These are phyloP conservation scores for Struthidea cinerea DNA, from an alignment of 2,113 vertebrate species.

Conservation along the genomic window DNA sequence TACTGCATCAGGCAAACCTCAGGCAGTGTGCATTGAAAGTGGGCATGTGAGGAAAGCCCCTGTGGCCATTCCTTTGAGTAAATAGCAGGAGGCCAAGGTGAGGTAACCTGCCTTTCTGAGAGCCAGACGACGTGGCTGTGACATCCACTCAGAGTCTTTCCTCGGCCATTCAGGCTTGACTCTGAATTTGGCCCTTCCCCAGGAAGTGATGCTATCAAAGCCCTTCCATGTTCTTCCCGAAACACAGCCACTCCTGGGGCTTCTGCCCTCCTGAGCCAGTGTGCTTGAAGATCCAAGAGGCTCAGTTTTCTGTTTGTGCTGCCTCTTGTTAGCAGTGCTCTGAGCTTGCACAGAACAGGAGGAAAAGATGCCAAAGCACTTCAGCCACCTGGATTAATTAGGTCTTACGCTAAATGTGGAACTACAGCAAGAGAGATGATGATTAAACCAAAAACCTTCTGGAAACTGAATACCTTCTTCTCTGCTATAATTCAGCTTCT, in stretches of 20 bases:
- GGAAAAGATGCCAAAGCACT: neutral
- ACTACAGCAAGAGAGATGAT: neutral
- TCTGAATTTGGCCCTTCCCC: neutral
- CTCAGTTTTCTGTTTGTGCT: neutral
- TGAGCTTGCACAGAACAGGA: neutral
- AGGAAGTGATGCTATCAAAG: neutral
- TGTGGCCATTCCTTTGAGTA: neutral
- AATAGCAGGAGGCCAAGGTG: neutral
- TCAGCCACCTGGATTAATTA: constrained; percentile 33
- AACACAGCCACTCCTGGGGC: neutral
- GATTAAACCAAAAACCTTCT: constrained; percentile 11
- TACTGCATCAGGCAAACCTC: neutral
- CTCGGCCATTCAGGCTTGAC: neutral
- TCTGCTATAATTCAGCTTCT: neutral
- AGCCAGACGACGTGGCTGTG: accelerated
- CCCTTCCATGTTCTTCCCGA: neutral
- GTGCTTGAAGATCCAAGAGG: neutral
- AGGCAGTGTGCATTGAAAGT: neutral
- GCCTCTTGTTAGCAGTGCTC: neutral
- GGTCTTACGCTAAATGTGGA: neutral
- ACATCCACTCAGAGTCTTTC: neutral
- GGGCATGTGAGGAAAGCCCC: neutral
- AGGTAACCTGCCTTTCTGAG: neutral
- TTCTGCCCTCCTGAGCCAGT: neutral
- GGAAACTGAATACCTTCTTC: neutral